phyloP scores from a whole-genome alignment of 2,113 vertebrate species.

The Hirundichthys speculiger region DNA sequence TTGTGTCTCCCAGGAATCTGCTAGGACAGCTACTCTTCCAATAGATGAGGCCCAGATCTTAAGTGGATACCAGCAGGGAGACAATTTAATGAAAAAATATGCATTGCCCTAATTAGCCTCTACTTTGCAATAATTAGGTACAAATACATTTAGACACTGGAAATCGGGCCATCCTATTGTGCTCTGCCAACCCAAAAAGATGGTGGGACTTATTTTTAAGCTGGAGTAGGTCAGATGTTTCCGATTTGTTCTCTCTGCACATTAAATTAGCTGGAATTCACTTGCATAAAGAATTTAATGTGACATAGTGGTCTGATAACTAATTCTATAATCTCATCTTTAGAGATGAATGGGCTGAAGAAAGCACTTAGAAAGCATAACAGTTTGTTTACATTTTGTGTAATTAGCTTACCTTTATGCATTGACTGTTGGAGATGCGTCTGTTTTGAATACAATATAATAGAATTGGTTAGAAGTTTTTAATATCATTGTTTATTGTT shows the following conservation, averaged over 20 bases:
- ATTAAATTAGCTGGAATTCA: slow-evolving; percentile 73
- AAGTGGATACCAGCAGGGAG: slow-evolving; percentile 74
- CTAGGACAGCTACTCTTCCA: slow-evolving; percentile 52
- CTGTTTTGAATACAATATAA: too few species aligned
- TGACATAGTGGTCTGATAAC: slow-evolving; percentile 65
- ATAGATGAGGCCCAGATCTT: slow-evolving; percentile 75
- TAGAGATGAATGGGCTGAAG: slow-evolving; percentile 31
- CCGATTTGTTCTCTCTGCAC: slow-evolving; percentile 62
- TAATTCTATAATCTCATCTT: slow-evolving; percentile 56
- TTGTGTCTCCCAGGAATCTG: slow-evolving; percentile 61
- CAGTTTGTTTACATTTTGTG: slow-evolving; percentile 30
- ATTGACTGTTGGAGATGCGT: slow-evolving; percentile 7
- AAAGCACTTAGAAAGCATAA: too few species aligned
- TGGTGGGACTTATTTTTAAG: slow-evolving; percentile 80
- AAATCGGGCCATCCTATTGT: slow-evolving; percentile 75
- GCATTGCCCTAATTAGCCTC: slow-evolving; percentile 82
- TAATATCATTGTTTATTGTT: too few species aligned
- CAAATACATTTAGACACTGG: slow-evolving; percentile 37
- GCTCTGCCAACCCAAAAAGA: slow-evolving; percentile 66
- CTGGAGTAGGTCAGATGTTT: slow-evolving; percentile 77
- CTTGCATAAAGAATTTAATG: slow-evolving; percentile 65
- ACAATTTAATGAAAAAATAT: slow-evolving; percentile 82
- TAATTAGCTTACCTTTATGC: slow-evolving; percentile 42
- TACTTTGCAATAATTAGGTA: slow-evolving; percentile 75
- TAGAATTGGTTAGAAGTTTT: too few species aligned